phyloP scores from a whole-genome alignment of 2,888 invertebrate species.

The Tenthredo amoena region DNA sequence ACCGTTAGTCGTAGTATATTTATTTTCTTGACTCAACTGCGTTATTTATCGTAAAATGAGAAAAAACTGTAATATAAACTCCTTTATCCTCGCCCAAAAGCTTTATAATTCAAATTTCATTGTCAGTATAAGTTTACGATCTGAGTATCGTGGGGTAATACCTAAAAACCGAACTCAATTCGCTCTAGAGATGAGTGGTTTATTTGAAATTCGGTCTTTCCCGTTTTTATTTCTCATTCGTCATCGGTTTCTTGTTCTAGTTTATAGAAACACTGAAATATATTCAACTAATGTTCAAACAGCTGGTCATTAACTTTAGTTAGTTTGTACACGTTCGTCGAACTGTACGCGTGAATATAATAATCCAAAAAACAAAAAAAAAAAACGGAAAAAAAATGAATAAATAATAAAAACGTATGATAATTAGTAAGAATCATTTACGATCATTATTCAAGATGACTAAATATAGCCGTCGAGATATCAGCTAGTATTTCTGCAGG shows the following conservation, averaged over 20 bases:
- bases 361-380: background rate
- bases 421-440: constrained; percentile 52
- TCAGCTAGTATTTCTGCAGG: constrained; percentile 53
- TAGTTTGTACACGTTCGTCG: constrained; percentile 15
- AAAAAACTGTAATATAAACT: background rate
- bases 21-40: background rate
- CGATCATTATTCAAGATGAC: constrained; percentile 67
- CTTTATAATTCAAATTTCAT: background rate
- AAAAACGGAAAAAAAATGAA: background rate
- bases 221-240: background rate
- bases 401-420: constrained; percentile 22
- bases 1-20: constrained; percentile 17
- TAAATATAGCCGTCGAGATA: constrained; percentile 70
- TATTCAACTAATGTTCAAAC: background rate
- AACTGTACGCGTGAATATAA: constrained; percentile 2
- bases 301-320: background rate
- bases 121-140: background rate
- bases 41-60: background rate
- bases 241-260: background rate
- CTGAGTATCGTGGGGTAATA: background rate
- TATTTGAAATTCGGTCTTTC: background rate
- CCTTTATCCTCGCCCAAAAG: background rate
- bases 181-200: background rate
- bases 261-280: background rate
- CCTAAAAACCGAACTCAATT: background rate